Conservation (phyloP, 2,888 invertebrate genomes). For the Imbricaverruca yamaguchii region DNA sequence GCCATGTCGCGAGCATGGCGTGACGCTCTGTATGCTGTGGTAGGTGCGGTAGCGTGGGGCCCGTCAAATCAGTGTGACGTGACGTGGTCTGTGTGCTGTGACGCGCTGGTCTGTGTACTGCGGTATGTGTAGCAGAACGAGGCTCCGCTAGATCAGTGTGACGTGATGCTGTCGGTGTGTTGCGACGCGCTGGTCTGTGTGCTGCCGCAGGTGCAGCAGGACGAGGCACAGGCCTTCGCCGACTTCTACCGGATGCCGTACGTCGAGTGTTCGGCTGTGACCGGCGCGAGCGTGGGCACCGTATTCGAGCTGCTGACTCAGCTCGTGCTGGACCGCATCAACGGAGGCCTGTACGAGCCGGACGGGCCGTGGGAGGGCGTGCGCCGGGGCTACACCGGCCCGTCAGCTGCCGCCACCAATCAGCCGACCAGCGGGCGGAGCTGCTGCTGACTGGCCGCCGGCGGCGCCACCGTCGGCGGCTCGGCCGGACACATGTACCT, state of each 20-base stretch:
- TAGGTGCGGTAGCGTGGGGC: no score
- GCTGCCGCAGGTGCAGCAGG: constrained; percentile 66
- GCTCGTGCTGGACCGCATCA: neutral
- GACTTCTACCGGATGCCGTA: constrained; percentile 85
- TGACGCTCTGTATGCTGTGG: no score
- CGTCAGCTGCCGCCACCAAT: no score
- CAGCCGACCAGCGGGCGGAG: neutral
- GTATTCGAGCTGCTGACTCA: constrained; percentile 60
- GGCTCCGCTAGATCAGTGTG: no score
- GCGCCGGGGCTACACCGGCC: neutral
- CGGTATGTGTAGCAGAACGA: no score
- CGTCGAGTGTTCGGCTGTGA: constrained; percentile 92
- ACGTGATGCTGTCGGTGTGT: no score
- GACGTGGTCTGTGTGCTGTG: no score
- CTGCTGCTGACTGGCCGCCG: neutral
- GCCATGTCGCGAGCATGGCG: no score
- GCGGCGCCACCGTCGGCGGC: neutral
- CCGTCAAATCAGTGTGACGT: no score
- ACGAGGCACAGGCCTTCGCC: constrained; percentile 88
- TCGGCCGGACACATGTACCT: neutral
- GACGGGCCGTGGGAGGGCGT: constrained; percentile 14
- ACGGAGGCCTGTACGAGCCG: neutral
- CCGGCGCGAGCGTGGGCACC: constrained; percentile 85
- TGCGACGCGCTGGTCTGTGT: no score
- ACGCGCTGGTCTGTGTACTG: no score